These are phyloP conservation scores for Branchipolynoe longqiensis DNA, from an alignment of 2,888 invertebrate genomes.

Conservation along the genomic window DNA sequence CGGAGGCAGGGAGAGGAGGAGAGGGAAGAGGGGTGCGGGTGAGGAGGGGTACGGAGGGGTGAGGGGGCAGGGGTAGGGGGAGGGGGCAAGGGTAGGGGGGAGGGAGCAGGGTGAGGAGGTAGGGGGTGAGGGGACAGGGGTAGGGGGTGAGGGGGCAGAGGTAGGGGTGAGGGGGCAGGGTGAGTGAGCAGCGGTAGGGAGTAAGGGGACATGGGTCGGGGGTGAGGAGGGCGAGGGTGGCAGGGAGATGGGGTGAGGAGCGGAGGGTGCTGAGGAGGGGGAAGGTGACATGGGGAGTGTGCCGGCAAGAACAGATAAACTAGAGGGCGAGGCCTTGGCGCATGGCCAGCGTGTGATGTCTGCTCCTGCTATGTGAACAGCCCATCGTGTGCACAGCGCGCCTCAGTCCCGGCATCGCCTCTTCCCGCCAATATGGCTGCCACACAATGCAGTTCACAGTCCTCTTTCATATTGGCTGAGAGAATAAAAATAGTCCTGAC, in stretches of 20 bases:
- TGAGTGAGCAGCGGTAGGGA: not conserved
- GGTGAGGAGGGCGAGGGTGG: not conserved
- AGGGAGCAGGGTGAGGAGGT: no score
- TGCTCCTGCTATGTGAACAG: constrained; percentile 2
- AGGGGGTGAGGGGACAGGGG: not conserved
- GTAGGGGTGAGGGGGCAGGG: not conserved
- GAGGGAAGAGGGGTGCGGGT: no score
- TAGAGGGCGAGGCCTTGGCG: not conserved
- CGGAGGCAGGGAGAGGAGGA: no score
- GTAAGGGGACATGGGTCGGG: no score
- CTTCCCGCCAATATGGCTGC: not conserved
- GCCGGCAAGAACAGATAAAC: no score
- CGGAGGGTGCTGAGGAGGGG: not conserved
- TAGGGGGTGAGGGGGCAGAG: not conserved
- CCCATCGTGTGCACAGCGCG: not conserved
- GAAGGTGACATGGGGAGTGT: no score
- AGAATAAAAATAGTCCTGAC: no score
- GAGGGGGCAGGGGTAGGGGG: no score
- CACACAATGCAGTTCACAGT: no score
- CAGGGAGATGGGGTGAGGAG: not conserved
- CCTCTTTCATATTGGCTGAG: no score
- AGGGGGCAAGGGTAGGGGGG: no score
- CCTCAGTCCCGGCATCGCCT: not conserved
- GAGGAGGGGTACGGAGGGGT: no score
- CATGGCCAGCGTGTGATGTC: not conserved